Evolutionary conservation across 2,797 vertebrate species (phyloP).

Genomic region (Spinus olivaceus): DNA sequence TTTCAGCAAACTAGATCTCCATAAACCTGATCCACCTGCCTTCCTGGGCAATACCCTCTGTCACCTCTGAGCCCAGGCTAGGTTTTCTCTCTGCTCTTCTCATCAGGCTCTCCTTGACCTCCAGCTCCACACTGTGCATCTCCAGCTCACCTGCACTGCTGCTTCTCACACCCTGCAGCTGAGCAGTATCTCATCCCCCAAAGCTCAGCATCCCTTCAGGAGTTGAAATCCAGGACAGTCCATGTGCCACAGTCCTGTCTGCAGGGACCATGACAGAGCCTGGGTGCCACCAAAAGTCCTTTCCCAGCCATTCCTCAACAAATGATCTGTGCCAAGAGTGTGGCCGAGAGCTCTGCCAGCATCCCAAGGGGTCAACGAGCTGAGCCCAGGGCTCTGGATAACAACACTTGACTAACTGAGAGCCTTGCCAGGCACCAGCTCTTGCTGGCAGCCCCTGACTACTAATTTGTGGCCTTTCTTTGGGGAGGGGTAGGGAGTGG

Average conservation of each 20-base stretch:
- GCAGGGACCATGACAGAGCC: neutral
- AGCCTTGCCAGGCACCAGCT: neutral
- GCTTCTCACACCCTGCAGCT: neutral
- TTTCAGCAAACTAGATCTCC: neutral
- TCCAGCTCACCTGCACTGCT: neutral
- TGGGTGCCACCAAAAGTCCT: neutral
- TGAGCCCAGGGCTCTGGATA: neutral
- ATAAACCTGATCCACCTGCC: neutral
- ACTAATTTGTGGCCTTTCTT: neutral
- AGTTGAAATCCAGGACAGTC: neutral
- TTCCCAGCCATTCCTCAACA: neutral
- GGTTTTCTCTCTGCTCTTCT: neutral
- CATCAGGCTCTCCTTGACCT: neutral
- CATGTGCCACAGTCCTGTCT: neutral
- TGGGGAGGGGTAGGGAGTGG: neutral
- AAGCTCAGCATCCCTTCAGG: neutral
- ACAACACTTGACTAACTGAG: neutral
- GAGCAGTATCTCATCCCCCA: neutral
- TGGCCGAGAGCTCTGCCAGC: neutral
- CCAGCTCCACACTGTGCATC: neutral
- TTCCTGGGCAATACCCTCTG: neutral
- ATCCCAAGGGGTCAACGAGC: conserved; percentile 27
- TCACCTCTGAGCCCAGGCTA: neutral
- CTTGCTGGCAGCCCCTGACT: neutral
- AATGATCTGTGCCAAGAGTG: neutral